Base-by-base conservation (phyloP, 1,140 invertebrate species). In the Cryptotermes secundus region DNA sequence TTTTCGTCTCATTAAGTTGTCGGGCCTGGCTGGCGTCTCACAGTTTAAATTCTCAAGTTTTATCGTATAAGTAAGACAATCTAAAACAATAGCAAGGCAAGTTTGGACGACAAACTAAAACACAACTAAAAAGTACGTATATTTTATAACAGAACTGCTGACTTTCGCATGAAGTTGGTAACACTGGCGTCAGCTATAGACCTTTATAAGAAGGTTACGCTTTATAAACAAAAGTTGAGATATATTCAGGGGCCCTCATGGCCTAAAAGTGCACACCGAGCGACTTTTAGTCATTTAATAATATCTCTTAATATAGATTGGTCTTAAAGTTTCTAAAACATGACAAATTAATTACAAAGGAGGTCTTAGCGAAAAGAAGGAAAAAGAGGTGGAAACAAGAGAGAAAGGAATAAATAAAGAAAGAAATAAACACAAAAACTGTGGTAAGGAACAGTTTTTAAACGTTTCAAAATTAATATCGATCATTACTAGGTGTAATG, bases 1-100 rank as follows among this genome's bases (percentile, higher is more conserved):
- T 72, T 72, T 72, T 72, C 59, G 59, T 72, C 59, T 72, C 59
- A 72, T 72, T 72, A 72, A 72, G 59, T 31, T 72, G 59, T 72
- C 59, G 31, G 26, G 59, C 26, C 26, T 72, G 59, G 59, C 59
- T n/a, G 59, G 59, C 59, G 59, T 72, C 59, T 72, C 59, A 9
- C 59, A n/a, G 59, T 31, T 16, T 4, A 72, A 72, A 26, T 72
- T 10, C 26, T 72, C n/a, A 2, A 72, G 59, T 72, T 72, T 72
- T 26, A 72, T 72, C 59, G n/a, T 31, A 72, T n/a, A 72, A 72
- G 59, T 12, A 72, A n/a, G 59, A 72, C n/a, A 31, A 72, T 10
- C n/a, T 26, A n/a, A 16, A 72, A 72, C 26, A 72, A 72, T 31
- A 26, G 26, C n/a, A 72, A 72, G 53, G 59, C 59, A 72, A 72